Base-by-base conservation (phyloP, 2,888 invertebrate species). In the Synanthedon vespiformis region DNA sequence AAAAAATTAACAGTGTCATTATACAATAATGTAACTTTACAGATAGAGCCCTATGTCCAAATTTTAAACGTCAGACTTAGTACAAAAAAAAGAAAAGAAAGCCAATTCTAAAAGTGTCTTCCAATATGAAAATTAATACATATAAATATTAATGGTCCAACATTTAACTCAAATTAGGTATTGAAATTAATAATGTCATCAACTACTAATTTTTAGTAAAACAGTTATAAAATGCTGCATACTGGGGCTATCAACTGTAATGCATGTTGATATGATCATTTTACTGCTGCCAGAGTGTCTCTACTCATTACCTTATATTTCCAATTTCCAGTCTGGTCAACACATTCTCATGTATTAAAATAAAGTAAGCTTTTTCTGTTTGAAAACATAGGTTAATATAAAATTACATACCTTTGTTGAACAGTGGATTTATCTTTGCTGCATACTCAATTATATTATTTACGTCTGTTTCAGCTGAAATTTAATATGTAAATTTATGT, bases 321-420 rank as follows among this genome's bases (percentile, higher is more conserved):
- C n/a, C n/a, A n/a, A n/a, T n/a, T n/a, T n/a, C n/a, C n/a, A n/a
- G n/a, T n/a, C n/a, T n/a, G n/a, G n/a, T n/a, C 16, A 18, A 18
- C 4, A 4, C 4, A 22, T 22, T 22, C 4, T 22, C 18, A 22
- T 22, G 4, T 22, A 4, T 22, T 22, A 4, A 22, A 22, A 22
- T 22, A 22, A 22, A 22, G 18, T 22, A 22, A 4, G 4, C 18
- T 22, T 18, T 18, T 3, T 18, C 3, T 4, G 1, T 22, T 22
- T 22, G 22, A 22, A 22, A 22, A 22, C 4, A 22, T 22, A 1
- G 5, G 14, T n/a, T 13, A 44, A 44, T 34, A 34, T 34, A 44
- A 44, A n/a, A 40, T 12, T 16, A 27, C 50, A 27, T 78, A 86
- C 85, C 83, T 80, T 57, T 80, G 57, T 68, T 75, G 50, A 84